These are phyloP conservation scores for Hypotaenidia okinawae DNA, from an alignment of 2,797 vertebrate genomes.

Conservation along the genomic window DNA sequence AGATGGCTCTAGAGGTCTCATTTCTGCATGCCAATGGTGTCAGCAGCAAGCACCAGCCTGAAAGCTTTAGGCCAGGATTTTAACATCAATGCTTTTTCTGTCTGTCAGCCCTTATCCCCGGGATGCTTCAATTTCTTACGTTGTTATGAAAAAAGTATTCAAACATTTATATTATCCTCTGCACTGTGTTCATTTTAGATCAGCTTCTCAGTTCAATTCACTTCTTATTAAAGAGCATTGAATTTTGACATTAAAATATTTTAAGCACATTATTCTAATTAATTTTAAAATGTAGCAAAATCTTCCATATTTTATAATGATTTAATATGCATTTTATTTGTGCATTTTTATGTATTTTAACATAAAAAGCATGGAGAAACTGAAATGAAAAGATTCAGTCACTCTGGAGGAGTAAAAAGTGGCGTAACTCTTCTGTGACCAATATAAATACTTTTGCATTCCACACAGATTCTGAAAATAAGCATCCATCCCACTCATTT, in stretches of 20 bases:
- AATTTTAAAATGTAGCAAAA: background rate
- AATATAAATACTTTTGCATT: background rate
- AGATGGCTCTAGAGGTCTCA: background rate
- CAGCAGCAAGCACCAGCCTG: background rate
- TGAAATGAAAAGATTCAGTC: background rate
- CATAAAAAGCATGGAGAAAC: background rate
- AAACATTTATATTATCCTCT: background rate
- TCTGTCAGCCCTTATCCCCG: background rate
- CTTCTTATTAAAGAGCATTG: background rate
- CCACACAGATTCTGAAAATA: background rate
- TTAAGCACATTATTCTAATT: background rate
- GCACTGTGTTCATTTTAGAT: background rate
- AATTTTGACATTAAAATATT: background rate
- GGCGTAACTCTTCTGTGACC: background rate
- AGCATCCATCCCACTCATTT: background rate
- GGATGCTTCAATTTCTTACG: background rate
- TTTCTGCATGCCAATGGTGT: background rate
- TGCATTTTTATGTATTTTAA: background rate
- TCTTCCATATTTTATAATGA: background rate
- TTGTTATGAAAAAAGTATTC: background rate
- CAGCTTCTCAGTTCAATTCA: background rate
- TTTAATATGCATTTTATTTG: background rate
- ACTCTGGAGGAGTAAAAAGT: background rate
- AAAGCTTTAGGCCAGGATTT: background rate
- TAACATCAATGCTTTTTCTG: background rate